Percentiles rank a stretch among this genome's conserved stretches.
phyloP scores from a whole-genome alignment of 1,140 invertebrate species.

The Pseudomyrmex pallidus region DNA sequence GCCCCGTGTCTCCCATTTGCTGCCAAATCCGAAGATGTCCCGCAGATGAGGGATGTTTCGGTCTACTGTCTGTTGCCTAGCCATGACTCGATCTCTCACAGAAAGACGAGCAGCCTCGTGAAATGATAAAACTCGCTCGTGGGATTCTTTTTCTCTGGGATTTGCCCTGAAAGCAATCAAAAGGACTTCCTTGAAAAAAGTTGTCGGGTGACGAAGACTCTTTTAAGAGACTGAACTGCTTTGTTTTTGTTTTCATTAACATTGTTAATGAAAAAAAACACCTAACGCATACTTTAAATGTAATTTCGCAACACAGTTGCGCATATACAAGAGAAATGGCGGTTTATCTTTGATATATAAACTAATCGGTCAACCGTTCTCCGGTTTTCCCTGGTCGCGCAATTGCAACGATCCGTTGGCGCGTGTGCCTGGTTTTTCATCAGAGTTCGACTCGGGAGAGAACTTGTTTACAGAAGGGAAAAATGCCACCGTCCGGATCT shows the following conservation, averaged over 20 bases:
- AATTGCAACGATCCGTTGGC: background rate
- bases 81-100: conserved; percentile 67
- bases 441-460: conserved; percentile 1
- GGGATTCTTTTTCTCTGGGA: background rate
- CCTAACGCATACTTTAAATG: conserved; percentile 56
- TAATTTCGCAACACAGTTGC: conserved; percentile 32
- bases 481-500: conserved; percentile 29
- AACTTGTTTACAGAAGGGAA: conserved; percentile 36
- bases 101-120: background rate
- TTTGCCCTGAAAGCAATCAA: background rate
- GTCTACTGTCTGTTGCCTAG: conserved; percentile 86
- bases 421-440: conserved; percentile 13
- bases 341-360: conserved; percentile 25
- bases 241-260: background rate
- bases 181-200: background rate
- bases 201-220: background rate
- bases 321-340: background rate
- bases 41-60: conserved; percentile 89
- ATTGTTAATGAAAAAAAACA: too few relatives aligned
- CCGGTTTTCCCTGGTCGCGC: conserved; percentile 30
- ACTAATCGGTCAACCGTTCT: conserved; percentile 29
- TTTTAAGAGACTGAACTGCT: background rate
- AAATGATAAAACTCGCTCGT: background rate
- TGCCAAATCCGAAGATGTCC: conserved; percentile 88
- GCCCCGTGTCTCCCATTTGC: conserved; percentile 80